Evolutionary conservation across 2,888 invertebrate species (phyloP), one percentile per base, ranked within the genome.

Genomic region (Nebria salina): DNA sequence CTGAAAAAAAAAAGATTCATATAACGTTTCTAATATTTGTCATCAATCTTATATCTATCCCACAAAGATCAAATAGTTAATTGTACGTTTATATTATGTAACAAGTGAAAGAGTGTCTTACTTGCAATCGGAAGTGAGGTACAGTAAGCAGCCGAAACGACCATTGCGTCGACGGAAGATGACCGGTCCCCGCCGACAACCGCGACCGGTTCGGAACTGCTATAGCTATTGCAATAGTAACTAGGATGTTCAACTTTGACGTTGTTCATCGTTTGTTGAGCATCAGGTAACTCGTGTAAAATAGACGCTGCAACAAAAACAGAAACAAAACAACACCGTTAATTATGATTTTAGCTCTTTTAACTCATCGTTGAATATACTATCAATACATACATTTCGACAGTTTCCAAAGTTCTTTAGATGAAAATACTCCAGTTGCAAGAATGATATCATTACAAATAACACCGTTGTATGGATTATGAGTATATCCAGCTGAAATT

Each of bases 341-440:
- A 54, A 54, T 54, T 54, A 54, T 54, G 54, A 54, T 54, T 54
- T 54, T 11, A 54, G 54, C 54, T 54, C 54, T 11, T 54, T 54
- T 54, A 54, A 54, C 54, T 54, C 54, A 54, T 54, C 54, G 54
- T 54, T 54, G 54, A 54, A 54, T 54, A 54, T 54, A 54, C 54
- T 54, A 54, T 54, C 54, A 54, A 54, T 95, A 87, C 85, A 88
- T 89, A 89, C 89, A 89, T 96, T 97, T 97, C 87, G 98, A 98
- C 90, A 99, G 94, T 92, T 97, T 96, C 96, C 98, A 97, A 90
- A 99, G 94, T 93, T 99, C 99, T 93, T 97, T 97, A 88, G 99
- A 98, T 87, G 98, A 98, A 94, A 99, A 99, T 90, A 99, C 99
- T 89, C 99, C 99, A 88, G 98, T 99, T 89, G 99, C 98, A 93